Evolutionary conservation across 2,797 vertebrate species (phyloP), one percentile per base, ranked within the genome.

Genomic region (Ctenosaura bakeri): DNA sequence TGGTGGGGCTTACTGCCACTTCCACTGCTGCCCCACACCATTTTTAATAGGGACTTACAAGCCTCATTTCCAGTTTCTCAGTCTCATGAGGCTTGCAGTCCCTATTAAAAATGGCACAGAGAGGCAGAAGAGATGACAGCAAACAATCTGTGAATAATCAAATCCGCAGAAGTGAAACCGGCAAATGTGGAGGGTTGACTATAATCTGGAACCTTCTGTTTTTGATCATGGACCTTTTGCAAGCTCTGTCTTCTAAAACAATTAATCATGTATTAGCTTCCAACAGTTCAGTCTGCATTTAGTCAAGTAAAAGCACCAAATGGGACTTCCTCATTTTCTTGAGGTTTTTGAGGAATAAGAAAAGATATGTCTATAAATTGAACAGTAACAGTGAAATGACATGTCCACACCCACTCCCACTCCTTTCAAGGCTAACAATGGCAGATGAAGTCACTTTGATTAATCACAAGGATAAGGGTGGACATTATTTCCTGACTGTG

Each of bases 181-280:
- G 42, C 42, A 46, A 4, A 46, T 46, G 42, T 46, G 42, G 42
- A 46, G 42, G 42, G 4, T 4, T 46, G 42, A 46, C 42, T 46
- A 80, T 79, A 93, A 62, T 62, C 26, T n/a, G 77, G 0, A 29
- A 83, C 84, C 54, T 86, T 14, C 88, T 88, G 71, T 94, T 97
- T 90, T 95, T 94, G 59, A 91, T 95, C 89, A 88, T 95, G 0
- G 0, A n/a, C 69, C 93, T 81, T 62, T 95, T 94, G 87, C 71
- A 73, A 90, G 56, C 91, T 88, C 89, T n/a, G 66, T 56, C 78
- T 71, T 93, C 91, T 92, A 88, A 54, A 64, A 91, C 90, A 90
- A 91, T 86, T 93, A 96, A 95, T 95, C 14, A 95, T 96, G 95
- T 90, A 52, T 35, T 76, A 42, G 35, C 62, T 71, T 32, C 38